Evolutionary conservation across 2,797 vertebrate genomes (phyloP).

Genomic region (Coluber constrictor): DNA sequence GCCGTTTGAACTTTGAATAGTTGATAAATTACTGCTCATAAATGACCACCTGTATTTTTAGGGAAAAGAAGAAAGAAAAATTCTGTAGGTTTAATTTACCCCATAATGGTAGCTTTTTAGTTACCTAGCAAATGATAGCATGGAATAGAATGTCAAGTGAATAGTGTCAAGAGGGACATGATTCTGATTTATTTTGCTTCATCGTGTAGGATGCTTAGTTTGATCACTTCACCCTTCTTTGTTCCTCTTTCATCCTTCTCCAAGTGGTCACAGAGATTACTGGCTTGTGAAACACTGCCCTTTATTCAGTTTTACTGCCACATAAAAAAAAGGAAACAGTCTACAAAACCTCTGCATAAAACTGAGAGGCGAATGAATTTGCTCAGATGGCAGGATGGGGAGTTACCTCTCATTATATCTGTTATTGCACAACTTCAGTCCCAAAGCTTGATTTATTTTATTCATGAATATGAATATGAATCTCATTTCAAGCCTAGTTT

Average conservation of each 20-base stretch:
- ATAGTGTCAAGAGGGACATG: not conserved
- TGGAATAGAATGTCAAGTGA: not conserved
- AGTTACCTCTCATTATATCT: not conserved
- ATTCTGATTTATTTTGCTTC: not conserved
- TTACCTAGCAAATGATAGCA: not conserved
- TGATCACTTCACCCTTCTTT: not conserved
- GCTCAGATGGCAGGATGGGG: not conserved
- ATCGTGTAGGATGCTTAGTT: not conserved
- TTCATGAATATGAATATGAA: not conserved
- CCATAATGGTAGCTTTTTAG: not conserved
- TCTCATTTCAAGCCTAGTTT: not conserved
- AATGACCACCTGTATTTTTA: not conserved
- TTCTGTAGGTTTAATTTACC: not conserved
- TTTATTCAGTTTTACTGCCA: not conserved
- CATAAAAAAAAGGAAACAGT: conserved; percentile 6
- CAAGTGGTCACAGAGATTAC: not conserved
- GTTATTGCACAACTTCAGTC: not conserved
- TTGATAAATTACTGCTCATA: not conserved
- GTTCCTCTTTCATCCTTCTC: not conserved
- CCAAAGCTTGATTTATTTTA: not conserved
- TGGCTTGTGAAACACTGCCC: not conserved
- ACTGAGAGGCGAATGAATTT: not conserved
- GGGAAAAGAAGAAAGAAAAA: not conserved
- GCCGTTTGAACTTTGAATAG: not conserved
- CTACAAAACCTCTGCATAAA: conserved; percentile 9